These are phyloP conservation scores for Myiotriccus ornatus DNA, from an alignment of 2,797 vertebrate genomes.

Conservation along the genomic window DNA sequence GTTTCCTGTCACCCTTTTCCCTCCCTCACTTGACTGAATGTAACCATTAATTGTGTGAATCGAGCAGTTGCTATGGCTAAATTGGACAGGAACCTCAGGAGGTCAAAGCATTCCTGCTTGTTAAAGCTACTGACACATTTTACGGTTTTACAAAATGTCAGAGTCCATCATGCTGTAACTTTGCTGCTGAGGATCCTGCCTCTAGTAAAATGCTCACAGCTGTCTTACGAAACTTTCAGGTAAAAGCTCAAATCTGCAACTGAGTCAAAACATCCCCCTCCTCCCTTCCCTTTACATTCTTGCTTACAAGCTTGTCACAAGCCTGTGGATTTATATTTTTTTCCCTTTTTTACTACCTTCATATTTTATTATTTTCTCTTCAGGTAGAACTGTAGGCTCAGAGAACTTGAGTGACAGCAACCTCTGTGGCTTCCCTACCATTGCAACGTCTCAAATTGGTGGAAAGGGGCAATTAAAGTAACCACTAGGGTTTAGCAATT, in stretches of 20 bases:
- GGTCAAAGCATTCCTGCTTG: conserved; percentile 64
- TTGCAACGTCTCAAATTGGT: not conserved
- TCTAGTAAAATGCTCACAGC: conserved; percentile 53
- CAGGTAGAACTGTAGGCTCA: not conserved
- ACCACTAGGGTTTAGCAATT: conserved; percentile 14
- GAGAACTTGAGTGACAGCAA: not conserved
- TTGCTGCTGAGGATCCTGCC: conserved; percentile 48
- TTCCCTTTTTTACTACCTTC: not conserved
- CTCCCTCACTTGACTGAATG: not conserved
- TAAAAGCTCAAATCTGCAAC: conserved; percentile 1
- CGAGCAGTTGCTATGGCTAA: conserved; percentile 20
- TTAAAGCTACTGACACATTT: conserved; percentile 70
- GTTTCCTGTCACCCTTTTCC: not conserved
- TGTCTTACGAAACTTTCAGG: conserved; percentile 53
- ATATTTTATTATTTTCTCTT: not conserved
- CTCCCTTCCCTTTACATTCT: not conserved
- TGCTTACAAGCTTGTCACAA: not conserved
- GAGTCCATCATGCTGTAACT: conserved; percentile 50
- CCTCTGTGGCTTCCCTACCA: not conserved
- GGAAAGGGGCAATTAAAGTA: conserved; percentile 44
- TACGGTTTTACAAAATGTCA: conserved; percentile 73
- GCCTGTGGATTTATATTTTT: not conserved
- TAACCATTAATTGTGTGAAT: conserved; percentile 38
- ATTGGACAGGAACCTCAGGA: conserved; percentile 59
- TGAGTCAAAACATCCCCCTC: not conserved